phyloP scores from a whole-genome alignment of 2,113 vertebrate species.

The Rhabdomys dilectus region DNA sequence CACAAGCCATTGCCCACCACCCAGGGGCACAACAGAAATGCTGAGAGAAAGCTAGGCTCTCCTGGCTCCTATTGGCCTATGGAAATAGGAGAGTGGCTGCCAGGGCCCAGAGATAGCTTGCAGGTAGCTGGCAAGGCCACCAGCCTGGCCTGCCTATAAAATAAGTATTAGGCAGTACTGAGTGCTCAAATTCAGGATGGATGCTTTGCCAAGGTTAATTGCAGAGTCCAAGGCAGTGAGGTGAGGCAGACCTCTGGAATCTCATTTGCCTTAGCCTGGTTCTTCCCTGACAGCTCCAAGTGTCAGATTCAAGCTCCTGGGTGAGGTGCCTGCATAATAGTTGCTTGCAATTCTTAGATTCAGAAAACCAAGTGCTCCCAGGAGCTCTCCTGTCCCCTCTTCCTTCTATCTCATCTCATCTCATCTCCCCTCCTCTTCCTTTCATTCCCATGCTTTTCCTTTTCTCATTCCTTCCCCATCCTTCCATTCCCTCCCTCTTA shows the following conservation, averaged over 20 bases:
- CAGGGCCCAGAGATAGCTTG: constrained; percentile 59
- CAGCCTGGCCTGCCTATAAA: not conserved
- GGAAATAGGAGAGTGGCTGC: constrained; percentile 38
- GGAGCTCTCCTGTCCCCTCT: too few species aligned
- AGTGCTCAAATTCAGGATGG: constrained; percentile 56
- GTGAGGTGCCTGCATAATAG: constrained; percentile 36
- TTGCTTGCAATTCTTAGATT: not conserved
- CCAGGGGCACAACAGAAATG: not conserved
- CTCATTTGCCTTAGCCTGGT: not conserved
- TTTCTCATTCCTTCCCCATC: not conserved
- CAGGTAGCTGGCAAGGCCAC: constrained; percentile 37
- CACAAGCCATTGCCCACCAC: not conserved
- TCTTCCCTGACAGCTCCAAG: constrained; percentile 31
- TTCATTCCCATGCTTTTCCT: not conserved
- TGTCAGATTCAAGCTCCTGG: not conserved
- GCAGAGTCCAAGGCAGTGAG: constrained; percentile 33
- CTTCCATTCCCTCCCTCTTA: too few species aligned
- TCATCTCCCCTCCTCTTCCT: too few species aligned
- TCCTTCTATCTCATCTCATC: rapidly evolving
- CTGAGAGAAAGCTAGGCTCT: constrained; percentile 8
- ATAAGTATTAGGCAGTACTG: constrained; percentile 63
- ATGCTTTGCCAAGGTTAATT: constrained; percentile 50
- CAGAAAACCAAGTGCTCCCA: not conserved
- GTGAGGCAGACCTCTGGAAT: not conserved
- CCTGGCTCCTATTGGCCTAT: constrained; percentile 30